Conservation (phyloP, 2,888 invertebrate genomes). For the Prosopocoilus inquinatus region DNA sequence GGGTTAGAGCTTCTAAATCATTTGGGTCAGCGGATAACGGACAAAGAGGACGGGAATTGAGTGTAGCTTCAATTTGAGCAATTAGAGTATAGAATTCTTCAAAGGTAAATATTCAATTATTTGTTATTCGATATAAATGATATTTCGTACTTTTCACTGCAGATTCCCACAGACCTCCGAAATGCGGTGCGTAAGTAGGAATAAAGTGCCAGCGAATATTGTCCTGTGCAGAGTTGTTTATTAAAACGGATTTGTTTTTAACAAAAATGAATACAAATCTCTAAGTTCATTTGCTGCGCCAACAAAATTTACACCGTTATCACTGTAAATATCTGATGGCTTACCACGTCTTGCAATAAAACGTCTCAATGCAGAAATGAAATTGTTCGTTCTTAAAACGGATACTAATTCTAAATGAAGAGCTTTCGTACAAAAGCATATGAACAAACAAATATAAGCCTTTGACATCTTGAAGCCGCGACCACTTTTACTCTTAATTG, state of each 20-base stretch:
- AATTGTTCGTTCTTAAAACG: slow-evolving; percentile 7
- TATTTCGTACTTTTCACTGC: slow-evolving; percentile 1
- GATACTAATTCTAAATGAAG: slow-evolving; percentile 24
- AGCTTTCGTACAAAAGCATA: slow-evolving; percentile 31
- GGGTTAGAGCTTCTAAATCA: not conserved
- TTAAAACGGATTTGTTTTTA: not conserved
- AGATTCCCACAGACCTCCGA: not conserved
- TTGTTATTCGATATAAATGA: not conserved
- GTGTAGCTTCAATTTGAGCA: not conserved
- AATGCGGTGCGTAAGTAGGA: not conserved
- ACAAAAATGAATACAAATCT: slow-evolving; percentile 8
- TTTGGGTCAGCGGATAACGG: slow-evolving; percentile 2
- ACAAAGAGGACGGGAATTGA: not conserved
- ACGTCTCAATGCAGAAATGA: slow-evolving; percentile 14
- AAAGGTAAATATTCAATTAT: not conserved
- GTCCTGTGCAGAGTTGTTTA: not conserved
- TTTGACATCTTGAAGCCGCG: slow-evolving; percentile 26
- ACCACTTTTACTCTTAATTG: too few relatives aligned
- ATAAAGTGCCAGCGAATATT: slow-evolving; percentile 1
- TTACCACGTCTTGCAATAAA: slow-evolving; percentile 18
- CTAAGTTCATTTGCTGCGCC: slow-evolving; percentile 6
- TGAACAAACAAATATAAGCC: slow-evolving; percentile 31
- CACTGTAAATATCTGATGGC: slow-evolving; percentile 10
- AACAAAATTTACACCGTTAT: slow-evolving; percentile 13
- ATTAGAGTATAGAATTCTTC: slow-evolving; percentile 2